Evolutionary conservation across 2,113 vertebrate genomes (phyloP), one percentile per base, ranked within the genome.

Genomic region (Theristicus caerulescens): DNA sequence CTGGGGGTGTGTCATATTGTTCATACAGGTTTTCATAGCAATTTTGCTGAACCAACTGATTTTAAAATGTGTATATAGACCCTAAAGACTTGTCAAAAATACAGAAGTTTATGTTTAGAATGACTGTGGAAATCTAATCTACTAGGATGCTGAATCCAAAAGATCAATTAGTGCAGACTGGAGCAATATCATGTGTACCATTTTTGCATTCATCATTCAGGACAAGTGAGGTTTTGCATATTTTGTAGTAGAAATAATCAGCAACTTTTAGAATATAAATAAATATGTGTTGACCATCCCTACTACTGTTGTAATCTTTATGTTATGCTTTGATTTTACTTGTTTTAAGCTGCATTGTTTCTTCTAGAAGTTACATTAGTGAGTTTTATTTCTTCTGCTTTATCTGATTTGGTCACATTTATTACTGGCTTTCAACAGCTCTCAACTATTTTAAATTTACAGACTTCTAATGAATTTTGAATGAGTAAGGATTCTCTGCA

Each of bases 1-100:
- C 9, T 42, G 4, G 4, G 20, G 4, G 6, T 49, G 9, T 36
- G 13, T 52, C 0, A 1, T 58, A 16, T 31, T 52, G 12, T 70
- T 85, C 49, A 62, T 21, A 20, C 4, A 25, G 42, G 27, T 57
- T 69, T 76, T 76, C 36, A 57, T 47, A 86, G 17, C 10, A 70
- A 42, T 47, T 51, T 67, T 74, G 13, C 32, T 40, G 22, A 81
- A 57, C 3, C 7, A 73, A 13, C 12, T 8, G 3, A 16, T 64
- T 44, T 13, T 13, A 81, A 76, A 58, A 47, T 66, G 6, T 66
- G 14, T 38, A 40, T 72, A 42, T 8, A 49, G 16, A 79, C 15
- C 47, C 40, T 36, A 55, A 67, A 73, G 18, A 62, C 19, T 76
- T 86, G 22, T n/a, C 24, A 73, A 83, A 70, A 67, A 34, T 12